These are phyloP conservation scores for Platyscapa corneri DNA, from an alignment of 1,140 invertebrate species.

Conservation along the genomic window DNA sequence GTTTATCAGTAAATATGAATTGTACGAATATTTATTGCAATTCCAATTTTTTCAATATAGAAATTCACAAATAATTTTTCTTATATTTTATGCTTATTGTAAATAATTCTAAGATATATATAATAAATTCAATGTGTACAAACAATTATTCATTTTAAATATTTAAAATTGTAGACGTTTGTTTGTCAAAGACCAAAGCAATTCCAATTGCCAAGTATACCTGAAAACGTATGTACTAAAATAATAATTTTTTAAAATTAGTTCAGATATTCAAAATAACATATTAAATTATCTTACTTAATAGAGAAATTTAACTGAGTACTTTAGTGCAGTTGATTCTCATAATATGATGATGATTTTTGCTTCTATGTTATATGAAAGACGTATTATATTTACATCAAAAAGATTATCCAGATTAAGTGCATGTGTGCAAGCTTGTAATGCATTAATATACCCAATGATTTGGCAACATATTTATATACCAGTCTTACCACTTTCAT, in stretches of 20 bases:
- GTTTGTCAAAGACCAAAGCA: slow-evolving; percentile 85
- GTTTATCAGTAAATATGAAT: too few species aligned
- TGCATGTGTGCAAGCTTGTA: slow-evolving; percentile 94
- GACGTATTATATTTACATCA: slow-evolving; percentile 93
- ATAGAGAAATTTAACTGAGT: slow-evolving; percentile 95
- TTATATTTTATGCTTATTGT: too few species aligned
- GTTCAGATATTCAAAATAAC: slow-evolving; percentile 10
- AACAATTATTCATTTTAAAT: background rate
- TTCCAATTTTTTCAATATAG: too few species aligned
- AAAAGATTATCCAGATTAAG: slow-evolving; percentile 89
- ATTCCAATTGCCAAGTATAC: slow-evolving; percentile 91
- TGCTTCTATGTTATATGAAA: slow-evolving; percentile 94
- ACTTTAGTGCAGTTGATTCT: slow-evolving; percentile 94
- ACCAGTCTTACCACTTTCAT: slow-evolving; percentile 89
- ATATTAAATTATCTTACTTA: slow-evolving; percentile 54
- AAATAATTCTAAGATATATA: too few species aligned
- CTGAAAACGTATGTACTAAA: slow-evolving; percentile 89
- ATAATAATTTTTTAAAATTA: slow-evolving; percentile 37
- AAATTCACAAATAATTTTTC: too few species aligned
- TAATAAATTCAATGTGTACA: too few species aligned
- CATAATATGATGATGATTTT: slow-evolving; percentile 96
- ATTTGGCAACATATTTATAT: slow-evolving; percentile 99
- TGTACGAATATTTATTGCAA: too few species aligned
- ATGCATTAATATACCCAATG: slow-evolving; percentile 96
- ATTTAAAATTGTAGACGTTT: slow-evolving; percentile 78